Percentiles rank a stretch among this genome's conserved stretches.
phyloP scores from a whole-genome alignment of 2,113 vertebrate genomes.

The Clinocottus analis region DNA sequence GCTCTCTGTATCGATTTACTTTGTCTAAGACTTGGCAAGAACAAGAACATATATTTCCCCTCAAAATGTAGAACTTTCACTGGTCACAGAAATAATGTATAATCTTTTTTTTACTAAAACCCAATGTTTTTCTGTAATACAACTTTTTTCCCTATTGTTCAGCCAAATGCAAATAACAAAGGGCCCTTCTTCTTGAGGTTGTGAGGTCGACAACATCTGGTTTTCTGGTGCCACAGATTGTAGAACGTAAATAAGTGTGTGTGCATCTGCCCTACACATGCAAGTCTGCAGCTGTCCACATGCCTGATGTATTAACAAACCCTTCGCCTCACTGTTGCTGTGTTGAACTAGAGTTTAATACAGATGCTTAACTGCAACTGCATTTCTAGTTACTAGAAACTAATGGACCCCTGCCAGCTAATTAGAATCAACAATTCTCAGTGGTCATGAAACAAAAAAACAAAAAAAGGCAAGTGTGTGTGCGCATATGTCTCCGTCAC shows the following conservation, averaged over 20 bases:
- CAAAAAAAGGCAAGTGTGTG: constrained; percentile 17
- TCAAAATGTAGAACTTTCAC: no score
- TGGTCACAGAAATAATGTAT: no score
- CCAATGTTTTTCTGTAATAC: neutral
- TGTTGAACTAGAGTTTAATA: constrained; percentile 5
- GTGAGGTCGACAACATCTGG: no score
- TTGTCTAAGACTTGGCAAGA: neutral
- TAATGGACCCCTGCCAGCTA: constrained; percentile 16
- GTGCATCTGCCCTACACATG: neutral
- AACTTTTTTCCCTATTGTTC: no score
- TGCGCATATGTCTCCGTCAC: neutral
- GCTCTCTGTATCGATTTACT: neutral
- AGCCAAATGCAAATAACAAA: no score
- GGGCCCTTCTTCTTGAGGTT: no score
- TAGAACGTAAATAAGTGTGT: neutral
- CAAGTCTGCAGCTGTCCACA: neutral
- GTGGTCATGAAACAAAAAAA: neutral
- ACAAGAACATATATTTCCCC: neutral
- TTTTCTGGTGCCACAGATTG: neutral
- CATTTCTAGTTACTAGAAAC: constrained; percentile 4
- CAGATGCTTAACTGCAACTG: neutral
- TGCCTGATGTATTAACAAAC: no score
- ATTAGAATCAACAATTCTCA: neutral
- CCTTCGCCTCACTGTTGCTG: neutral
- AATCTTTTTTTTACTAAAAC: neutral